phyloP scores from a whole-genome alignment of 2,797 vertebrate species.

The Pampus argenteus region DNA sequence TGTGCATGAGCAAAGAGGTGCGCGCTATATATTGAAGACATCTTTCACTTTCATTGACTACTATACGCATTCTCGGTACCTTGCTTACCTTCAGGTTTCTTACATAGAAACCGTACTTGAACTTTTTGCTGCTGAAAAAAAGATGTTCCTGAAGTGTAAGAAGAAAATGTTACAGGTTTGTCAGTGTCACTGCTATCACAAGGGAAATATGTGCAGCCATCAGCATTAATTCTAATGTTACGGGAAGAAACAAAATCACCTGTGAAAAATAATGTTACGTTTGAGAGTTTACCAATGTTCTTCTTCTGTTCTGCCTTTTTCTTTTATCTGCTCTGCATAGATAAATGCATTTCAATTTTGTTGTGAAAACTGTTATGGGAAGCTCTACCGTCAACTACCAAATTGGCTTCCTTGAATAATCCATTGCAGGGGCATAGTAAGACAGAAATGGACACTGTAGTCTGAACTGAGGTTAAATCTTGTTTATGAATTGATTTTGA shows the following conservation, averaged over 20 bases:
- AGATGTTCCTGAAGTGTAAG: not conserved
- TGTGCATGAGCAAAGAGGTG: constrained; percentile 19
- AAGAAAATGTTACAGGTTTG: constrained; percentile 9
- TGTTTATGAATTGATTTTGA: not conserved
- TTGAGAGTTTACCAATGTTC: constrained; percentile 28
- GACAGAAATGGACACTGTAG: constrained; percentile 4
- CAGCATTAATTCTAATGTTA: no score
- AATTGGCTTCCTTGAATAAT: constrained; percentile 30
- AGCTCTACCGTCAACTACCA: constrained; percentile 24
- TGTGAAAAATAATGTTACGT: constrained; percentile 14
- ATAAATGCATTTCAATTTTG: constrained; percentile 44
- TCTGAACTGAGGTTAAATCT: not conserved
- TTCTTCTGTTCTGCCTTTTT: constrained; percentile 16
- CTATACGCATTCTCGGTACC: not conserved
- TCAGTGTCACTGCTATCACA: constrained; percentile 19
- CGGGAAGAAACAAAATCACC: no score
- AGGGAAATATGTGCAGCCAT: no score
- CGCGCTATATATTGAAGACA: not conserved
- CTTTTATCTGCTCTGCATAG: constrained; percentile 12
- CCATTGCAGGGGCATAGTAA: constrained; percentile 13
- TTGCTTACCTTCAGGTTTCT: not conserved
- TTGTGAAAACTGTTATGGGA: constrained; percentile 29
- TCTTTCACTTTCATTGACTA: constrained; percentile 4
- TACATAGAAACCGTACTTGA: constrained; percentile 11
- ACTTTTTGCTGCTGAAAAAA: constrained; percentile 9